A percentile compares a stretch with the other conserved stretches of the same genome.
phyloP scores from a whole-genome alignment of 2,888 invertebrate species.

The Tiliacea citrago region DNA sequence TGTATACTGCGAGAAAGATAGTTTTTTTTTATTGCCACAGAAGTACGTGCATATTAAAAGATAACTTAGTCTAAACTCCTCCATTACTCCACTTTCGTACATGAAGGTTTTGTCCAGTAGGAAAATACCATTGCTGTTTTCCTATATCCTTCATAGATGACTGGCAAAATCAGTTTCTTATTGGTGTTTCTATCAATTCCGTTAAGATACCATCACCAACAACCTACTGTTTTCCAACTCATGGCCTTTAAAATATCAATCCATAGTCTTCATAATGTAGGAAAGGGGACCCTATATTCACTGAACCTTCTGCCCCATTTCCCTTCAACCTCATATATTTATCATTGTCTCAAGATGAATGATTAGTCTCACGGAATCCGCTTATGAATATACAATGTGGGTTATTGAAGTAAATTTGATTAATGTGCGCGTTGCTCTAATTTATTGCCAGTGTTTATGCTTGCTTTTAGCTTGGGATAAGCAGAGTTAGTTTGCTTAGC shows the following conservation, averaged over 20 bases:
- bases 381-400: slow-evolving; percentile 71
- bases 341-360: slow-evolving; percentile 80
- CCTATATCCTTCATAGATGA: no score
- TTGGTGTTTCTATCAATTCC: no score
- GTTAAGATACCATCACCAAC: no score
- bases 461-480: slow-evolving; percentile 15
- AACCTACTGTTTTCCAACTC: neutral
- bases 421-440: slow-evolving; percentile 63
- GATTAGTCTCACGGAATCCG: slow-evolving; percentile 76
- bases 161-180: no score
- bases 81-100: no score
- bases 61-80: no score
- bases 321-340: slow-evolving; percentile 44
- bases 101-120: no score
- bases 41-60: no score
- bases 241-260: neutral
- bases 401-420: slow-evolving; percentile 71
- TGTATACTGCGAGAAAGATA: no score
- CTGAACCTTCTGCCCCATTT: slow-evolving; percentile 46
- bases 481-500: slow-evolving; percentile 1
- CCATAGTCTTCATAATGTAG: neutral
- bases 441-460: slow-evolving; percentile 48
- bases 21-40: no score
- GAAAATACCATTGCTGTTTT: no score
- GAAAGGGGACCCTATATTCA: neutral